Base-by-base conservation (phyloP, 2,113 vertebrate genomes). In the Colistium nudipinnis region DNA sequence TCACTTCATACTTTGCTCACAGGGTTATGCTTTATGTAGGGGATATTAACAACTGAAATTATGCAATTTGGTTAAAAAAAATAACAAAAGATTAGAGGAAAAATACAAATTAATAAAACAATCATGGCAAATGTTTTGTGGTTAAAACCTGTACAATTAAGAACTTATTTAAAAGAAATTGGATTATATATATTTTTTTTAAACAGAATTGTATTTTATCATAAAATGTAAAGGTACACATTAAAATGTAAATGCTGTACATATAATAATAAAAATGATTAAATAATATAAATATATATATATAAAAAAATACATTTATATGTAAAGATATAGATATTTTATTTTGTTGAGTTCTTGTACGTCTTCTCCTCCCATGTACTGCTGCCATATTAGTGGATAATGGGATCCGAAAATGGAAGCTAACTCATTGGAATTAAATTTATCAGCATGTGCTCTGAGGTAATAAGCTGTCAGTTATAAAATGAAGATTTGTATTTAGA, bases 381-480 rank as follows among this genome's bases (percentile, higher is more conserved):
- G 84, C 77, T 88, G 77, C 82, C 77, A 90, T 71, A 90, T 92
- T 91, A 92, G 85, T 65, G 80, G 88, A 92, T 93, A 93, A 93
- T 93, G 83, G 88, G 90, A 87, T 91, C 64, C 74, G 81, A 92
- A 93, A 93, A 93, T 91, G 91, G 91, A 91, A 89, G 85, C 88
- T 92, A 92, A 92, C 89, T 92, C 89, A 81, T 82, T 78, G 88
- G 91, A 92, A 92, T 94, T 92, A 89, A 92, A 93, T 92, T 92
- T 93, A 93, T 93, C 93, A 94, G 89, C 89, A 90, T 87, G 86
- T 91, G 92, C 91, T 93, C 90, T 91, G 92, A 90, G 85, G 92
- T 92, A 93, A 93, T 93, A 94, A 92, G 91, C 91, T 93, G 91
- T 93, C 92, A 93, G 89, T 92, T 93, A 91, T 88, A 91, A 91